phyloP scores from a whole-genome alignment of 2,888 invertebrate species.

The Agrotis puta region DNA sequence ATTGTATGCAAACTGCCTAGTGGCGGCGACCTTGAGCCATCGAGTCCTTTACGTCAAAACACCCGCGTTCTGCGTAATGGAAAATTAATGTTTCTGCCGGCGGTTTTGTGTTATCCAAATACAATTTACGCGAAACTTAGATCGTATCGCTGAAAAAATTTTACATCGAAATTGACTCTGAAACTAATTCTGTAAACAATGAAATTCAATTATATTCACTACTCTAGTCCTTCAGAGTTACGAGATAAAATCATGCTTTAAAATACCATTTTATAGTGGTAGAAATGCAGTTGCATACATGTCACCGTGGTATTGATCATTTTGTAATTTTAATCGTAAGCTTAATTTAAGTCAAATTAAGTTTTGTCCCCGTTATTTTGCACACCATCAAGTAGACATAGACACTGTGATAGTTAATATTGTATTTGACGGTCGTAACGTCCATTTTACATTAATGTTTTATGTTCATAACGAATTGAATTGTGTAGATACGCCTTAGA shows the following conservation, averaged over 20 bases:
- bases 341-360: too few species aligned
- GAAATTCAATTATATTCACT: conserved; percentile 16
- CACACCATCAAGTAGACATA: too few species aligned
- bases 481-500: too few species aligned
- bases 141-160: conserved; percentile 18
- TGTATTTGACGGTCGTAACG: too few species aligned
- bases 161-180: conserved; percentile 9
- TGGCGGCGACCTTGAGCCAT: conserved; percentile 18
- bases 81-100: conserved; percentile 32
- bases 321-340: too few species aligned
- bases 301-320: too few species aligned
- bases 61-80: conserved; percentile 28
- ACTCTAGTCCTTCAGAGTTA: not conserved
- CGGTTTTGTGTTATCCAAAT: conserved; percentile 27
- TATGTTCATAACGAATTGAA: too few species aligned
- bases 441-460: too few species aligned
- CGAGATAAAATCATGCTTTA: not conserved
- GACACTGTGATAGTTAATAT: too few species aligned
- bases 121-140: conserved; percentile 19
- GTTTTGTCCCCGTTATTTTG: too few species aligned
- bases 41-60: conserved; percentile 29
- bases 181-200: conserved; percentile 15
- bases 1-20: too few species aligned
- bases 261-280: not conserved
- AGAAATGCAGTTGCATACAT: not conserved